A percentile compares a stretch with the other conserved stretches of the same genome.
phyloP scores from a whole-genome alignment of 2,113 vertebrate species.

The Malurus alboscapulatus region DNA sequence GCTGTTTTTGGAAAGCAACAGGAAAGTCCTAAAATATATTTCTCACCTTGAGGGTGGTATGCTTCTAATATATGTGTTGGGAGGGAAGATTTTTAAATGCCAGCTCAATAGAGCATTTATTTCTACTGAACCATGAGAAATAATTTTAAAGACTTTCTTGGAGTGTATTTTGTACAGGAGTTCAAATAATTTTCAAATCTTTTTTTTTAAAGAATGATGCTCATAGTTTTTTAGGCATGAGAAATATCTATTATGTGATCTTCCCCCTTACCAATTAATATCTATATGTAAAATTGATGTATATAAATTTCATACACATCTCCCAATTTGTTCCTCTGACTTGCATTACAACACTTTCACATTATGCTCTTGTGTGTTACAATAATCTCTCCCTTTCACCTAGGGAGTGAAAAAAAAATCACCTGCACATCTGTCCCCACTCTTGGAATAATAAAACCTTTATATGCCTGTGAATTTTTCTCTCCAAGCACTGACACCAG shows the following conservation, averaged over 20 bases:
- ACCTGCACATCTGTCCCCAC: not conserved
- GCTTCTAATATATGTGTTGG: not conserved
- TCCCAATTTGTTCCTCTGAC: not conserved
- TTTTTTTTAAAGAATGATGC: not conserved
- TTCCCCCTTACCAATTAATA: not conserved
- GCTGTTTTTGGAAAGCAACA: not conserved
- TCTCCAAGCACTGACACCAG: not conserved
- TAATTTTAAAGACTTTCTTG: not conserved
- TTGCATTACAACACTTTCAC: not conserved
- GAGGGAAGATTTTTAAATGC: not conserved
- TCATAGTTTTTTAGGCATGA: not conserved
- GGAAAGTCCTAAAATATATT: not conserved
- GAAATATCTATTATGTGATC: not conserved
- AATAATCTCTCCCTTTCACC: not conserved
- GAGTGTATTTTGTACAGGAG: not conserved
- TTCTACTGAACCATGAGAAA: not conserved
- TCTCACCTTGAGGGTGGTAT: not conserved
- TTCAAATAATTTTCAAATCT: not conserved
- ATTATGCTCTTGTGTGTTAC: not conserved
- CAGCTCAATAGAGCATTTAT: not conserved
- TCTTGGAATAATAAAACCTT: not conserved
- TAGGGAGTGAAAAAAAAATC: not conserved
- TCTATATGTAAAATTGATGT: not conserved
- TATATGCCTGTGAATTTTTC: not conserved
- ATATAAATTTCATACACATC: not conserved